Evolutionary conservation across 2,797 vertebrate species (phyloP).

Genomic region (Leptoclinus maculatus): DNA sequence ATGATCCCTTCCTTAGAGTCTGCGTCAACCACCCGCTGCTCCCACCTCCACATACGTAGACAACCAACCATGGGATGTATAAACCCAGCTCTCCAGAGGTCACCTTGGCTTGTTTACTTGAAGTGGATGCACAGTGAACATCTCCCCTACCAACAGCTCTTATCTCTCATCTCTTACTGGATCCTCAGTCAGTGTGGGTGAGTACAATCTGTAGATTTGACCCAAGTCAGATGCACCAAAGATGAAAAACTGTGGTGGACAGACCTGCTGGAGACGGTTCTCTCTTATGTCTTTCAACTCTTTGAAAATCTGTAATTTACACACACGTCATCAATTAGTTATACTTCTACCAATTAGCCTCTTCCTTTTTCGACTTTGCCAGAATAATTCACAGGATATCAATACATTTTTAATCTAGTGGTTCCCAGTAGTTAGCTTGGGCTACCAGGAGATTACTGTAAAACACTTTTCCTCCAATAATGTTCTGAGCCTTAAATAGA

Average conservation of each 20-base stretch:
- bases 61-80: constrained; percentile 69
- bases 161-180: constrained; percentile 40
- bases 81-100: constrained; percentile 79
- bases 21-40: constrained; percentile 81
- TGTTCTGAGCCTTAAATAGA: constrained; percentile 24
- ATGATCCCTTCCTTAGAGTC: constrained; percentile 76
- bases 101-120: constrained; percentile 81
- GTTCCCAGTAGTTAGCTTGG: constrained; percentile 50
- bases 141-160: constrained; percentile 51
- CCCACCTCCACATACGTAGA: constrained; percentile 60
- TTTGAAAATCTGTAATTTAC: constrained; percentile 74
- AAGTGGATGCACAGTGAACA: constrained; percentile 63
- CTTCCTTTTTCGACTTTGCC: constrained; percentile 69
- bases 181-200: constrained; percentile 53
- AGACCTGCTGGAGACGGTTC: constrained; percentile 42
- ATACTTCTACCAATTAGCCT: constrained; percentile 71
- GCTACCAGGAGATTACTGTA: constrained; percentile 53
- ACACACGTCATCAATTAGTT: constrained; percentile 74
- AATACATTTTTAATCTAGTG: constrained; percentile 73
- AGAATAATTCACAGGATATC: constrained; percentile 74
- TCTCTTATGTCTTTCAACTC: constrained; percentile 51
- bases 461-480: constrained; percentile 32
- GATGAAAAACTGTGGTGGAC: constrained; percentile 47
- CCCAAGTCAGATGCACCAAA: constrained; percentile 37
- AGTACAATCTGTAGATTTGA: constrained; percentile 65